Evolutionary conservation across 2,113 vertebrate genomes (phyloP).

Genomic region (Microcebus murinus): DNA sequence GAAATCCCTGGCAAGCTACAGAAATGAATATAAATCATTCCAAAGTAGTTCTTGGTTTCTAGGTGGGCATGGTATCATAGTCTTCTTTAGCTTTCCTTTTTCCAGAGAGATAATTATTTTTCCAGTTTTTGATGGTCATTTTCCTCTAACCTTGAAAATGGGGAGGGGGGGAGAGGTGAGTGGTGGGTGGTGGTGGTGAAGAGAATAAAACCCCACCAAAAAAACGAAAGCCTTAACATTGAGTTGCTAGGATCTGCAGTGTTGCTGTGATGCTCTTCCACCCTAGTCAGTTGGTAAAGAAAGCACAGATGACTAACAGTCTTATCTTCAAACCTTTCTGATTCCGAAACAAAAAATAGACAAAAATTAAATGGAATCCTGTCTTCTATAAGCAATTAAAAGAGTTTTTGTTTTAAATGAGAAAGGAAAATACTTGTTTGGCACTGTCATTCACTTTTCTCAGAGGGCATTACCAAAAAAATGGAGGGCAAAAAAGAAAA

Average conservation of each 20-base stretch:
- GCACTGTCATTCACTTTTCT: constrained; percentile 50
- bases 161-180: too few species aligned
- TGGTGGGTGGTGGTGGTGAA: not conserved
- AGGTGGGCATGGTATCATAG: not conserved
- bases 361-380: constrained; percentile 67
- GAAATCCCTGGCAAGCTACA: constrained; percentile 54
- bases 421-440: constrained; percentile 38
- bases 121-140: constrained; percentile 31
- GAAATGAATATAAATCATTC: constrained; percentile 55
- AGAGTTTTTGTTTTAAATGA: constrained; percentile 52
- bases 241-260: constrained; percentile 12
- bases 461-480: constrained; percentile 20
- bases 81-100: constrained; percentile 40
- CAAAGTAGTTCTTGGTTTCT: constrained; percentile 60
- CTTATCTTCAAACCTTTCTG: constrained; percentile 52
- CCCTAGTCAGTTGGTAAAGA: constrained; percentile 41
- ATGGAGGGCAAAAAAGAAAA: not conserved
- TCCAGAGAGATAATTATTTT: constrained; percentile 36
- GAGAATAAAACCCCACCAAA: not conserved
- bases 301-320: constrained; percentile 55
- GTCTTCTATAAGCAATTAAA: constrained; percentile 53
- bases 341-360: not conserved
- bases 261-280: constrained; percentile 23
- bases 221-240: not conserved
- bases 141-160: constrained; percentile 58